Base-by-base conservation (phyloP, 2,888 invertebrate species). In the Drosophila kuntzei region DNA sequence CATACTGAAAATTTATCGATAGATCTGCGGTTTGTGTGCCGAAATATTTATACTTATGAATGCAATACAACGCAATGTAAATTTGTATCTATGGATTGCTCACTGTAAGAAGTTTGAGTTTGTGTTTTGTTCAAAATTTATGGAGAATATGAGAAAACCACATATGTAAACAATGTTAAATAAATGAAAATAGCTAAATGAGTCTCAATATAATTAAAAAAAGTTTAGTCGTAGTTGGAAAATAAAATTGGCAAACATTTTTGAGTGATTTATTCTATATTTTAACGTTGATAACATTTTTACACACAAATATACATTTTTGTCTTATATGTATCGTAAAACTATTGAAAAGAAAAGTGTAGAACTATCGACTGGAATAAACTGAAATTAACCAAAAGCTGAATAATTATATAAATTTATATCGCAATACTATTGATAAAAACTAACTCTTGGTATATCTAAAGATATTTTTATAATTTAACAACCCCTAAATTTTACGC, bases 1-100 rank as follows among this genome's bases (percentile, higher is more conserved):
- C 34, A n/a, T 47, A 27, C 27, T 12, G 14, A 8, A 18, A 29
- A 41, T 34, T 34, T 57, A 2, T 37, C 9, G 18, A 37, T 7
- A 36, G 36, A 9, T 32, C 12, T 39, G 39, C 14, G 58, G 47
- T 22, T 58, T 37, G n/a, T 39, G 22, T 50, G 14, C 32, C 8
- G 43, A 41, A 41, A 46, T 70, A 47, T 70, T 51, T 60, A 25
- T 47, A 16, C 14, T 9, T 3, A 37, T 22, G 46, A 44, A 53
- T 61, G 22, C n/a, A 41, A 32, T 41, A 50, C 16, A 62, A 55
- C n/a, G 41, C 11, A 36, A 27, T 60, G 36, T 44, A 43, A 25
- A 12, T 44, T 60, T 27, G 25, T 50, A 43, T n/a, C 49, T 29
- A 37, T 43, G 27, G 7, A 27, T 8, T 27, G 27, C 2, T 2